A percentile compares a stretch with the other conserved stretches of the same genome.
phyloP scores from a whole-genome alignment of 2,113 vertebrate species.

The Tetrax tetrax region DNA sequence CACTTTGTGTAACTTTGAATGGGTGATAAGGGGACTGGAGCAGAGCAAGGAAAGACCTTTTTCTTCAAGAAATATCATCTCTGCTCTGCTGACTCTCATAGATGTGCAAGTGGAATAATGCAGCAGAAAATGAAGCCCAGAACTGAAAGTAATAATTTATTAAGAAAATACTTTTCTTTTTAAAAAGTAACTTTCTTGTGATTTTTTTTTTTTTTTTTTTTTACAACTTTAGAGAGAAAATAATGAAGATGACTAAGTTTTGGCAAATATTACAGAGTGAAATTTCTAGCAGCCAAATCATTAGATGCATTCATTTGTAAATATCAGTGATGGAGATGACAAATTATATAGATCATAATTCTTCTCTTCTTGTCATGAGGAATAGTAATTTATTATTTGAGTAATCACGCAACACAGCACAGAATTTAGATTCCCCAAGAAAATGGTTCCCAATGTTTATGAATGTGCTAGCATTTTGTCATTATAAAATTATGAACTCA shows the following conservation, averaged over 20 bases:
- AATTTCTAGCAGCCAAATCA: not conserved
- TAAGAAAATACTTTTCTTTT: not conserved
- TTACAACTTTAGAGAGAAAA: not conserved
- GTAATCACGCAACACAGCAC: not conserved
- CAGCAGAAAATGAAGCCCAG: not conserved
- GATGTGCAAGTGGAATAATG: not conserved
- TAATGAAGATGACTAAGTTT: conserved; percentile 2
- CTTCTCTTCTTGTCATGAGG: not conserved
- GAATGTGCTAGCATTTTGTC: not conserved
- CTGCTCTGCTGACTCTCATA: not conserved
- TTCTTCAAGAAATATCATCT: not conserved
- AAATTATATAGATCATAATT: conserved; percentile 5
- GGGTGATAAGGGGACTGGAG: not conserved
- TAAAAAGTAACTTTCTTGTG: not conserved
- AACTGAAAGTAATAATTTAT: not conserved
- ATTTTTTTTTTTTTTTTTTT: not conserved
- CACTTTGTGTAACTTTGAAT: not conserved
- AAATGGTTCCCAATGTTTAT: not conserved
- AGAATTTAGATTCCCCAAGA: not conserved
- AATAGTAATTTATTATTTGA: conserved; percentile 31
- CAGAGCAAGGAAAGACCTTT: not conserved
- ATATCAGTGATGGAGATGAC: conserved; percentile 7
- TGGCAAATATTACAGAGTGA: not conserved
- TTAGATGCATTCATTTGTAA: conserved; percentile 45
- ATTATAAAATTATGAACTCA: not conserved